Conservation (phyloP, 2,888 invertebrate species). For the Oxycera nigricornis region DNA sequence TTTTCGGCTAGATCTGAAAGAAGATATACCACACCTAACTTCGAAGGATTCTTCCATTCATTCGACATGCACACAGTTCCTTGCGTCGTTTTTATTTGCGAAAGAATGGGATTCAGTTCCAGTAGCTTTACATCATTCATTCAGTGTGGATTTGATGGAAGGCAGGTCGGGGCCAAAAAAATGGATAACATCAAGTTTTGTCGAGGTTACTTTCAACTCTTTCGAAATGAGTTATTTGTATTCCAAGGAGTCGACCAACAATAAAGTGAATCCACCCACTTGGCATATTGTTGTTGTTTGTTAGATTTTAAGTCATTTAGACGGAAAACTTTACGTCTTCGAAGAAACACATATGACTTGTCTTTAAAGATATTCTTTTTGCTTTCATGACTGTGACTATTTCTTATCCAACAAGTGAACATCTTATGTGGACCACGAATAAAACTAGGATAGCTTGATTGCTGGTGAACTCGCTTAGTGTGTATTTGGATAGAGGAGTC, state of each 20-base stretch:
- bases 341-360: background rate
- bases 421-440: background rate
- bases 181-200: background rate
- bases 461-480: background rate
- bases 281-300: background rate
- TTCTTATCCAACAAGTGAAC: background rate
- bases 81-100: background rate
- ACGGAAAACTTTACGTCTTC: background rate
- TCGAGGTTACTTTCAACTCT: background rate
- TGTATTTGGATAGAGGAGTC: background rate
- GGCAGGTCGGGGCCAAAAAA: background rate
- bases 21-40: background rate
- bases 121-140: background rate
- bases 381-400: background rate
- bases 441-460: background rate
- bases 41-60: background rate
- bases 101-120: background rate
- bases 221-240: conserved; percentile 8
- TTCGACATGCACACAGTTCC: background rate
- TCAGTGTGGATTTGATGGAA: background rate
- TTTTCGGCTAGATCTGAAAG: background rate
- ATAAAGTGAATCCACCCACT: background rate
- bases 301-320: background rate
- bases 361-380: background rate
- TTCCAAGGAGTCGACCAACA: conserved; percentile 11